A percentile compares a stretch with the other conserved stretches of the same genome.
These are phyloP conservation scores for Zeus faber DNA, from an alignment of 2,113 vertebrate genomes.

Conservation along the genomic window DNA sequence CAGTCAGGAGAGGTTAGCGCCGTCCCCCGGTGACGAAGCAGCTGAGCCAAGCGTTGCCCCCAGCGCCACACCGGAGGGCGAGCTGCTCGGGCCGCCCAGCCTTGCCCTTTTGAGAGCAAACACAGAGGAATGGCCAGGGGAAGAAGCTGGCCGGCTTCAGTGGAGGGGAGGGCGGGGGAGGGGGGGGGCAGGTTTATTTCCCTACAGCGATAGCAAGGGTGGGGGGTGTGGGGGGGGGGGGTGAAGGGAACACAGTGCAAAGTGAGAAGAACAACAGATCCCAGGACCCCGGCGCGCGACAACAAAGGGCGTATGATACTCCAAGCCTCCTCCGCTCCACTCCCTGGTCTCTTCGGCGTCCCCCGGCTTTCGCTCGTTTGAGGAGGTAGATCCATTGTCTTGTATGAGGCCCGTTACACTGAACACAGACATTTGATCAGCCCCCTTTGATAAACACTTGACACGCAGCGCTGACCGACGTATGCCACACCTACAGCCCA, in stretches of 20 bases:
- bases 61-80: conserved; percentile 85
- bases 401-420: conserved; percentile 45
- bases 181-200: conserved; percentile 67
- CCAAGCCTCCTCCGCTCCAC: conserved; percentile 48
- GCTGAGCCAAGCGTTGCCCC: conserved; percentile 90
- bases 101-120: conserved; percentile 92
- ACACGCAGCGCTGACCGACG: conserved; percentile 67
- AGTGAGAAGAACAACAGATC: conserved; percentile 72
- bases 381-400: conserved; percentile 35
- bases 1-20: conserved; percentile 95
- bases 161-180: not conserved
- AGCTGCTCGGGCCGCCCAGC: conserved; percentile 77
- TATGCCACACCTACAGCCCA: conserved; percentile 73
- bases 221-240: no score
- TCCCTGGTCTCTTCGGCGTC: conserved; percentile 30
- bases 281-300: conserved; percentile 47
- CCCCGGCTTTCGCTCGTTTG: conserved; percentile 14
- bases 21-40: conserved; percentile 86
- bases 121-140: conserved; percentile 71
- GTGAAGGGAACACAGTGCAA: conserved; percentile 67
- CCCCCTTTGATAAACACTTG: conserved; percentile 81
- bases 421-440: conserved; percentile 73
- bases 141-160: conserved; percentile 59
- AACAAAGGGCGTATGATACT: conserved; percentile 73
- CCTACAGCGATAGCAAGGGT: conserved; percentile 58